Percentiles rank a stretch among this genome's conserved stretches.
Conservation (phyloP, 35 echinoderm and acorn worm species). For the Ophioderma brevispina region DNA sequence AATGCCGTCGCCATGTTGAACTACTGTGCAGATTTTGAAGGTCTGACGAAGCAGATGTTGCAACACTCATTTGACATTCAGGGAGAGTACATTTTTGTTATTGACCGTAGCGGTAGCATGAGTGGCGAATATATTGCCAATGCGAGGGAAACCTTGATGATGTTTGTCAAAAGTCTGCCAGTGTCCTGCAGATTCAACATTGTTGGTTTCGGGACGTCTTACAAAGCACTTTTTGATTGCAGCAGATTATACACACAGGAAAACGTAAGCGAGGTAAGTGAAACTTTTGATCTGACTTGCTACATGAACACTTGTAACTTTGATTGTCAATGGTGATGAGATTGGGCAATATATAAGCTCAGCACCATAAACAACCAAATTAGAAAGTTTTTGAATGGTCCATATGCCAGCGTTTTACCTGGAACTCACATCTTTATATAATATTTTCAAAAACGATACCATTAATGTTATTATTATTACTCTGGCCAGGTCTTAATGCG, state of each 20-base stretch:
- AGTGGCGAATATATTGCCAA: conserved; percentile 96
- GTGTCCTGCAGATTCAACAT: conserved; percentile 92
- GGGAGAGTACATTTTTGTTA: conserved; percentile 90
- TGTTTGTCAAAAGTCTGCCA: conserved; percentile 93
- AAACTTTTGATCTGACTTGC: background rate
- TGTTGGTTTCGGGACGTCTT: conserved; percentile 90
- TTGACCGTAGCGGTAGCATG: conserved; percentile 95
- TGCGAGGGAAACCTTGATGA: conserved; percentile 88
- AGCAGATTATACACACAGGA: conserved; percentile 95
- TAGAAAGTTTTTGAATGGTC: too few species aligned
- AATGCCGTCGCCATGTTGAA: conserved; percentile 92
- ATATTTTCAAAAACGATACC: too few species aligned
- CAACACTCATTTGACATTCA: conserved; percentile 85
- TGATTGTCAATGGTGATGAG: too few species aligned
- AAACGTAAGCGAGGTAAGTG: conserved; percentile 63
- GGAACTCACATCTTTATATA: too few species aligned
- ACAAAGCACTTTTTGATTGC: conserved; percentile 88
- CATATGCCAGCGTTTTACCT: too few species aligned
- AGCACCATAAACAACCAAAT: too few species aligned
- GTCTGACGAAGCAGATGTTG: conserved; percentile 73
- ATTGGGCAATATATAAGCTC: too few species aligned
- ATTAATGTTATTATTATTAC: too few species aligned
- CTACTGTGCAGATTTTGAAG: conserved; percentile 91
- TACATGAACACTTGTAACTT: too few species aligned
- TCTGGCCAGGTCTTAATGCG: too few species aligned